A percentile compares a stretch with the other conserved stretches of the same genome.
Evolutionary conservation across 2,113 vertebrate genomes (phyloP).

Genomic region (Chloroceryle aenea): DNA sequence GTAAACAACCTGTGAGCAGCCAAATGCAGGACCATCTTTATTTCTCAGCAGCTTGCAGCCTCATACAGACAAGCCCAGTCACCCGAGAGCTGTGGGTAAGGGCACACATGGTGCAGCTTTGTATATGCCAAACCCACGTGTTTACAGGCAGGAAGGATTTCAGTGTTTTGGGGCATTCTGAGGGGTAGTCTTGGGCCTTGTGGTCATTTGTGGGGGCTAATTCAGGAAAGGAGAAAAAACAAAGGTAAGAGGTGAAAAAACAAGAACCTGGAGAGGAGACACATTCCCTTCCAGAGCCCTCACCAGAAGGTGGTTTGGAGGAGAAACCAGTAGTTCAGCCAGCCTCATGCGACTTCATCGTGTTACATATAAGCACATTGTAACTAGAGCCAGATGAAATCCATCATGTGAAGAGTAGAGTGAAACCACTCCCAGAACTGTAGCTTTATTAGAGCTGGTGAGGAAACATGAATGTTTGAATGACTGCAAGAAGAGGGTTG

Average conservation of each 20-base stretch:
- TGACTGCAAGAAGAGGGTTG: slow-evolving; percentile 37
- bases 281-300: neutral
- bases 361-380: neutral
- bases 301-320: neutral
- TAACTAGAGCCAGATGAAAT: slow-evolving; percentile 11
- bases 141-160: neutral
- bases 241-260: slow-evolving; percentile 28
- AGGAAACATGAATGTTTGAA: slow-evolving; percentile 41
- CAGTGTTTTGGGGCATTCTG: neutral
- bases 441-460: neutral
- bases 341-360: neutral
- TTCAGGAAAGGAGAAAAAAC: neutral
- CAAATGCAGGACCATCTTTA: neutral
- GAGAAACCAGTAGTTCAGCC: neutral
- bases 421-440: neutral
- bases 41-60: slow-evolving; percentile 19
- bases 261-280: rapidly evolving
- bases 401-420: neutral
- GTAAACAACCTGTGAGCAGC: neutral
- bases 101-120: slow-evolving; percentile 8
- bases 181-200: neutral
- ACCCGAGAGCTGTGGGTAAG: slow-evolving; percentile 2
- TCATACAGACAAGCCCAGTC: neutral
- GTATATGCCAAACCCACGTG: slow-evolving; percentile 7
- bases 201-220: neutral